Base-by-base conservation (phyloP, 2,888 invertebrate genomes). In the Oxycera nigricornis region DNA sequence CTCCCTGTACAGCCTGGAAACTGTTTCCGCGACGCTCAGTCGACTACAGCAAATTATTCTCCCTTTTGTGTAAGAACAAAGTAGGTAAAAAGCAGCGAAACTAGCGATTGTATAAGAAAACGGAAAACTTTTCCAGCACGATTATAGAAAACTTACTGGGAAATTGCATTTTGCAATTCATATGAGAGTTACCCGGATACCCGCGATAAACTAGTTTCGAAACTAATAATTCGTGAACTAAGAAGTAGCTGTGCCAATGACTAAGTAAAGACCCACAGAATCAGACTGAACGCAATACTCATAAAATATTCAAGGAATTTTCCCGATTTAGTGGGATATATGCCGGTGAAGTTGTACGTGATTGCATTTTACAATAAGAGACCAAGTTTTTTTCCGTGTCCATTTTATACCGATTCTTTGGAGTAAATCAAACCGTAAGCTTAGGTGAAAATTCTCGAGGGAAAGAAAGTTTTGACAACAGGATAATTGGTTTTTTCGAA, bases 241-340 rank as follows among this genome's bases (percentile, higher is more conserved):
- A 17, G 9, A 59, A 59, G 30, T 59, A 59, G 46, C 3, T 46
- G 3, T 28, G 59, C n/a, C 30, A 59, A 30, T 59, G 59, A 59
- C 59, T 59, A n/a, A 59, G 4, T 59, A 28, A 30, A 26, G 28
- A 59, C 59, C 30, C 17, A 28, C 24, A 14, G 28, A 59, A 30
- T 59, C 11, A 30, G 30, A 59, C 30, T 59, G 14, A 3, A 17
- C 2, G 17, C 9, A 2, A 30, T 4, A 17, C 30, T 28, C 30
- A 17, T 59, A 59, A 59, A 59, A 59, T 59, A 59, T 59, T 59
- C 59, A 59, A 59, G 30, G n/a, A 59, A 30, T 59, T 59, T 59
- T 1, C 50, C 7, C 22, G 24, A 22, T 55, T 55, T 55, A 4
- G 7, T 35, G 11, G 35, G 35, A 55, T 55, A 55, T 17, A 22